These are phyloP conservation scores for Geodia barretti DNA, from an alignment of 37 sponge, comb jelly and placozoan genomes.

Conservation along the genomic window DNA sequence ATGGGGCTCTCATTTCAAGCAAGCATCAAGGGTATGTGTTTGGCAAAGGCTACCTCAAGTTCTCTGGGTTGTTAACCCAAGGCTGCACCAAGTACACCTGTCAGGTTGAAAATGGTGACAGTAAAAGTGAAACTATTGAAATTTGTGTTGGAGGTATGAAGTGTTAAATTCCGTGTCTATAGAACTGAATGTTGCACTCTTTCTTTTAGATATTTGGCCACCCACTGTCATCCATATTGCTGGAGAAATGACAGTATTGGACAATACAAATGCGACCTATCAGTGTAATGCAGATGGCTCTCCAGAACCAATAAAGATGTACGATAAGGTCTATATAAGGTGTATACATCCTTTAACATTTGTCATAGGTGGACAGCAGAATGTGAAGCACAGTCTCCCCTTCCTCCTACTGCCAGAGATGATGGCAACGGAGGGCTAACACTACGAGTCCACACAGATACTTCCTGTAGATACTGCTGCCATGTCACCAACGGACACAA, in stretches of 20 bases:
- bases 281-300: slow-evolving; percentile 6
- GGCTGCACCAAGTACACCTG: slow-evolving; percentile 5
- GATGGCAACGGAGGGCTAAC: background rate
- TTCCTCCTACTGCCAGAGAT: background rate
- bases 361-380: background rate
- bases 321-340: background rate
- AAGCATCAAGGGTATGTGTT: background rate
- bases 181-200: too few relatives aligned
- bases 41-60: background rate
- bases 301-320: slow-evolving; percentile 8
- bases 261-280: background rate
- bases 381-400: background rate
- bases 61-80: background rate
- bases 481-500: background rate
- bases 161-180: too few relatives aligned
- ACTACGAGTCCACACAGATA: background rate
- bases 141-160: slow-evolving; percentile 15
- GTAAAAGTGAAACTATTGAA: background rate
- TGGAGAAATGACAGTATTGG: slow-evolving; percentile 5
- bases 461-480: background rate
- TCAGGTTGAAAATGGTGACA: too few relatives aligned
- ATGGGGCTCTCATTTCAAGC: background rate
- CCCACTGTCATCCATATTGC: slow-evolving; percentile 1
- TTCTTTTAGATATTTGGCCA: slow-evolving; percentile 6
- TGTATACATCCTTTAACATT: too few relatives aligned